Evolutionary conservation across 2,888 invertebrate genomes (phyloP).

Genomic region (Synergus itoensis): DNA sequence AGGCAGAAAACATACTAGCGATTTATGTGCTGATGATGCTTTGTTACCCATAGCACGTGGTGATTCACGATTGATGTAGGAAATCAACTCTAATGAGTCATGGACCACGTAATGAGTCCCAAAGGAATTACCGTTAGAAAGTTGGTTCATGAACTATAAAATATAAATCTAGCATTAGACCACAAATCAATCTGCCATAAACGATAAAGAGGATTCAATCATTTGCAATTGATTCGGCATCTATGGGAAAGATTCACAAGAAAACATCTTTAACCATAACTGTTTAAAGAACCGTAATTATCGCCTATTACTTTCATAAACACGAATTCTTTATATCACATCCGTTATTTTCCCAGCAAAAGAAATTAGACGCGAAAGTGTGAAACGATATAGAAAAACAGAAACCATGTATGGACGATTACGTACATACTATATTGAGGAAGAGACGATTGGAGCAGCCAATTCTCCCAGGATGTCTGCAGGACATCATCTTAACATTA

Average conservation of each 20-base stretch:
- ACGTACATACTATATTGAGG: neutral
- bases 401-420: neutral
- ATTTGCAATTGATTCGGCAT: too few species aligned
- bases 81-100: slow-evolving; percentile 24
- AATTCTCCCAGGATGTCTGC: neutral
- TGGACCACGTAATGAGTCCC: neutral
- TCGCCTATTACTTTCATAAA: too few species aligned
- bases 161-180: slow-evolving; percentile 4
- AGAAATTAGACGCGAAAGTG: neutral
- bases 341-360: too few species aligned
- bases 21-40: neutral
- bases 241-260: too few species aligned
- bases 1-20: neutral
- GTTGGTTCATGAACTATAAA: slow-evolving; percentile 13
- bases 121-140: slow-evolving; percentile 17
- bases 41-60: neutral
- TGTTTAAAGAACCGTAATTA: too few species aligned
- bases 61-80: slow-evolving; percentile 26
- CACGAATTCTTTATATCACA: too few species aligned
- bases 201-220: too few species aligned
- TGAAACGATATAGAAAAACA: neutral
- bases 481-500: neutral
- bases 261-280: too few species aligned
- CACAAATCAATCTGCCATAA: neutral
- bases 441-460: neutral